Base-by-base conservation (phyloP, 2,113 vertebrate genomes). In the Rhinopomastus cyanomelas region DNA sequence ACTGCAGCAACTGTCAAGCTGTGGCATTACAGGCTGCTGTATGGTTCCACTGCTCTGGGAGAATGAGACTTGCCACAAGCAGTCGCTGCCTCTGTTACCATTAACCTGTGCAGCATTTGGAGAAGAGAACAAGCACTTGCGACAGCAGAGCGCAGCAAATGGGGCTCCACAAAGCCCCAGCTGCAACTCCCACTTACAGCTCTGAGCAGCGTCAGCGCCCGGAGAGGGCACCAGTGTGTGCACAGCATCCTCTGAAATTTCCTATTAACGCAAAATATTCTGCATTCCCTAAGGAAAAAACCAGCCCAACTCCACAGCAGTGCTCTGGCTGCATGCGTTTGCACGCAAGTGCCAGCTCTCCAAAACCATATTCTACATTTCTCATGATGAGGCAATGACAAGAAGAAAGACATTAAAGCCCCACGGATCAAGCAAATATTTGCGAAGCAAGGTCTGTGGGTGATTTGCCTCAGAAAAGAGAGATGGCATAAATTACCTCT, bases 1-100 rank as follows among this genome's bases (percentile, higher is more conserved):
- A 16, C 55, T 14, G 36, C 55, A 56, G 48, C 61, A 82, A 32
- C 32, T 14, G 8, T 25, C 29, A 23, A 22, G 18, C 10, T 64
- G 5, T 44, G 29, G 23, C 20, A 30, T 23, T 34, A 61, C 5
- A 48, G 12, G 25, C 26, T 22, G 52, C 39, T 39, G 13, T 6
- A 55, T 1, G 1, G 59, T 66, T 55, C 53, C 3, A 2, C 39
- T 10, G 2, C 2, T 0, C 17, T 67, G 42, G 6, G 20, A 82
- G 77, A 61, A 55, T 12, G 10, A 19, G 36, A 10, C 23, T 51
- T 1, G 0, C 14, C n/a, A 25, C n/a, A 48, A 56, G 59, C 36
- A 56, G 27, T 29, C 1, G 1, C 39, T 51, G 86, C 30, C 59
- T 59, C 25, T 6, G 26, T 81, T 81, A 71, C 56, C 49, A 37